Evolutionary conservation across 2,888 invertebrate species (phyloP).

Genomic region (Microctonus brassicae): DNA sequence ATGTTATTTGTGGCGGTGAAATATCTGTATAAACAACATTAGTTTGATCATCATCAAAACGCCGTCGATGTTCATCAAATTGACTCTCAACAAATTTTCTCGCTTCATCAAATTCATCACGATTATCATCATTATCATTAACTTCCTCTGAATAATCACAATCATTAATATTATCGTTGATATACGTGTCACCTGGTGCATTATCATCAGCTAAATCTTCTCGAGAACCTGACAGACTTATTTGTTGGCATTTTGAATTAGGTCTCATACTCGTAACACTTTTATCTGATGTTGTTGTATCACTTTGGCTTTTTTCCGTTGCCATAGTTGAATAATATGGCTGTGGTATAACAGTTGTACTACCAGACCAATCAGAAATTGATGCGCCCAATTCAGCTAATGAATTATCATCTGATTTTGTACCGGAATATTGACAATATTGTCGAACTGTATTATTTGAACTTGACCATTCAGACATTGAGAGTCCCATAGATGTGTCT

Average conservation of each 20-base stretch:
- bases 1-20: constrained; percentile 61
- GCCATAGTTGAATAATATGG: constrained; percentile 58
- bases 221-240: constrained; percentile 43
- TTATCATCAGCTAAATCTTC: constrained; percentile 33
- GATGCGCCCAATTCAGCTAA: constrained; percentile 82
- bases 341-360: constrained; percentile 80
- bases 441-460: constrained; percentile 88
- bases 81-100: constrained; percentile 63
- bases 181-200: constrained; percentile 10
- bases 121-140: constrained; percentile 30
- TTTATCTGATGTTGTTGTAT: constrained; percentile 65
- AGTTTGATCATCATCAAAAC: constrained; percentile 49
- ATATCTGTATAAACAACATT: constrained; percentile 50
- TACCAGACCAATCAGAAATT: constrained; percentile 87
- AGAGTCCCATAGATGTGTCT: constrained; percentile 87
- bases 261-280: constrained; percentile 65
- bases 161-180: constrained; percentile 23
- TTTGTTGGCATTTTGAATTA: constrained; percentile 61
- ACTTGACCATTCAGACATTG: constrained; percentile 90
- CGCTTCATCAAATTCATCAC: constrained; percentile 59
- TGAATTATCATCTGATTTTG: constrained; percentile 85
- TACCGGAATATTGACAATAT: constrained; percentile 76
- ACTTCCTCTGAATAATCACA: constrained; percentile 34
- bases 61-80: constrained; percentile 57
- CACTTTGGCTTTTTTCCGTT: constrained; percentile 65